Evolutionary conservation across 1,140 invertebrate genomes (phyloP).

Genomic region (Heliconius nattereri): DNA sequence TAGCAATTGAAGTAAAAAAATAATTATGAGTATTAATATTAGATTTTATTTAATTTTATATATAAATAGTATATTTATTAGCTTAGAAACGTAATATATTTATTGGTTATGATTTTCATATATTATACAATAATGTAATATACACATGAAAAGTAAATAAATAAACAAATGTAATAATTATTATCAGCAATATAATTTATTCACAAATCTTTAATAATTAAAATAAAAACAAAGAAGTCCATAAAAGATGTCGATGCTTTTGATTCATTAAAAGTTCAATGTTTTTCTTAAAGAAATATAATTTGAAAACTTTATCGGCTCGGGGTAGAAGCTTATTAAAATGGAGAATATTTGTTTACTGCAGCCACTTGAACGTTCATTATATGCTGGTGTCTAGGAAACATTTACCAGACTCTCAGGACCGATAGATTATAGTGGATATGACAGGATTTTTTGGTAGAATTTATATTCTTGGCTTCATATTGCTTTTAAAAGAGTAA

Average conservation of each 20-base stretch:
- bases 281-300: neutral
- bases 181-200: too few species aligned
- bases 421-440: constrained; percentile 39
- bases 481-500: neutral
- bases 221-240: too few species aligned
- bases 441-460: neutral
- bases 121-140: too few species aligned
- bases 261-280: neutral
- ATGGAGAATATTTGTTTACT: constrained; percentile 37
- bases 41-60: neutral
- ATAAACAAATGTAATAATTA: too few species aligned
- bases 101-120: too few species aligned
- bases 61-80: neutral
- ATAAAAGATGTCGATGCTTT: neutral
- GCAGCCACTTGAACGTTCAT: constrained; percentile 37
- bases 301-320: neutral
- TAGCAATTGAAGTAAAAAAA: neutral
- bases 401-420: constrained; percentile 42
- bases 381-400: constrained; percentile 37
- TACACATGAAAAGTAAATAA: too few species aligned
- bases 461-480: neutral
- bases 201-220: too few species aligned
- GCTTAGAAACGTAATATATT: too few species aligned
- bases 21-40: too few species aligned
- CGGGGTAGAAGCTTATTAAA: constrained; percentile 12